These are phyloP conservation scores for Mantis religiosa DNA, from an alignment of 2,888 invertebrate species.

Conservation along the genomic window DNA sequence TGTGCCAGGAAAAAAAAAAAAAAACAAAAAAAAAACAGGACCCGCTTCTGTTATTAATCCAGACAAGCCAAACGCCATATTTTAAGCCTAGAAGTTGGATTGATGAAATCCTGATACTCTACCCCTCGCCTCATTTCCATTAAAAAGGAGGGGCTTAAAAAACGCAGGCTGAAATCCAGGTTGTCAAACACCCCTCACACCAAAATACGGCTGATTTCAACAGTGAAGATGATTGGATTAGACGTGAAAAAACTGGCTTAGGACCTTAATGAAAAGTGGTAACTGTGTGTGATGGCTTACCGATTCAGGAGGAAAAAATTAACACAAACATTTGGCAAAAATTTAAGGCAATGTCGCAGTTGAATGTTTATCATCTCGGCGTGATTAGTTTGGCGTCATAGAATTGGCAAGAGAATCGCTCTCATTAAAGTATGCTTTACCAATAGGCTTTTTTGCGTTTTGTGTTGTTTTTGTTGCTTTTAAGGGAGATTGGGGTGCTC, in stretches of 20 bases:
- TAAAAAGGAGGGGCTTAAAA: not conserved
- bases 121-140: not conserved
- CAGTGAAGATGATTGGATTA: not conserved
- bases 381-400: not conserved
- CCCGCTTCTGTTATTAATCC: not conserved
- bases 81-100: not conserved
- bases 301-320: not conserved
- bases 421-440: no score
- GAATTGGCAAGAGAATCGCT: not conserved
- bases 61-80: not conserved
- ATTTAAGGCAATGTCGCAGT: not conserved
- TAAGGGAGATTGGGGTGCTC: no score
- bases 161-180: not conserved
- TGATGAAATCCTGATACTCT: not conserved
- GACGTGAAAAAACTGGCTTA: not conserved
- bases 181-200: not conserved
- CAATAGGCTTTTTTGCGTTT: no score
- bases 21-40: no score
- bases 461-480: no score
- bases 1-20: not conserved
- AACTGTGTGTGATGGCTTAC: not conserved
- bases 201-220: not conserved
- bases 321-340: not conserved
- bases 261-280: not conserved
- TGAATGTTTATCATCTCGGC: not conserved